A percentile compares a stretch with the other conserved stretches of the same genome.
These are phyloP conservation scores for Phacellophora camtschatica DNA, from an alignment of 30 jellyfish, hydroid and myxozoan genomes.

Conservation along the genomic window DNA sequence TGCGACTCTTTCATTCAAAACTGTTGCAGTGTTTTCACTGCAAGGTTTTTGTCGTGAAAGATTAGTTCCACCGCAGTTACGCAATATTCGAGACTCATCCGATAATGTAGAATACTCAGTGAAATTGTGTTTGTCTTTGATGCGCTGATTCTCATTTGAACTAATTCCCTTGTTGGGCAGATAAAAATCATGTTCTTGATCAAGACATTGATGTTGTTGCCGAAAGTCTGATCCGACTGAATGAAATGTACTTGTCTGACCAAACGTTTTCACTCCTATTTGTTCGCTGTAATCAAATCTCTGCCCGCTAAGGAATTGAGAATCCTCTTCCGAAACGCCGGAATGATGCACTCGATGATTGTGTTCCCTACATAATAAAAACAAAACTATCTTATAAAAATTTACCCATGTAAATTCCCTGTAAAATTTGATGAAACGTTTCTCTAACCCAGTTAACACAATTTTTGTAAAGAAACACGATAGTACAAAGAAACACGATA, in stretches of 20 bases:
- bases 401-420: no score
- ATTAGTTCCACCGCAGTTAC: not conserved
- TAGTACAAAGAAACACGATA: no score
- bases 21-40: no score
- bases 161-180: no score
- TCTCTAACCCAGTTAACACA: no score
- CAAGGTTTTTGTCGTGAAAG: no score
- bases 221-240: slow-evolving; percentile 16
- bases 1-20: no score
- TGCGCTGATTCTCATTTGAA: not conserved
- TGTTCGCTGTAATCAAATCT: not conserved
- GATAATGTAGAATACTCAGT: not conserved
- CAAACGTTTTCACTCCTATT: not conserved
- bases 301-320: not conserved
- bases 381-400: not conserved
- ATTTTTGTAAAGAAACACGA: no score
- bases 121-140: not conserved
- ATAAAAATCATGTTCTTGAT: not conserved
- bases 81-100: not conserved
- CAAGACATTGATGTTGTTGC: not conserved
- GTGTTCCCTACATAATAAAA: not conserved
- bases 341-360: not conserved
- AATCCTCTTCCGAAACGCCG: not conserved
- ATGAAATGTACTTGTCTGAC: slow-evolving; percentile 13
- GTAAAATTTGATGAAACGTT: no score